A percentile compares a stretch with the other conserved stretches of the same genome.
These are phyloP conservation scores for Machimus rusticus DNA, from an alignment of 2,888 invertebrate species.

Conservation along the genomic window DNA sequence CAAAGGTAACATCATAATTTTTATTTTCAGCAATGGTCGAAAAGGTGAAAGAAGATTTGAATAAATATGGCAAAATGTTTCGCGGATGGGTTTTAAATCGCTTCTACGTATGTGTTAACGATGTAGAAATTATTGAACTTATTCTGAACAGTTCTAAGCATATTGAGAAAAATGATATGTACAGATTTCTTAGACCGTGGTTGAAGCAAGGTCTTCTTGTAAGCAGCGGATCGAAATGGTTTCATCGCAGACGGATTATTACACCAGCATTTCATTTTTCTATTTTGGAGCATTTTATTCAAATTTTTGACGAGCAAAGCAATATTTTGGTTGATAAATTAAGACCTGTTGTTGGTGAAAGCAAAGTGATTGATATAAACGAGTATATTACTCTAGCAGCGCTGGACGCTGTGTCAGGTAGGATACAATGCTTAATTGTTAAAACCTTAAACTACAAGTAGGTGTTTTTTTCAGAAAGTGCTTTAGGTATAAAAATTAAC, in stretches of 20 bases:
- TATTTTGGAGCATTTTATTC: slow-evolving; percentile 76
- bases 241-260: slow-evolving; percentile 71
- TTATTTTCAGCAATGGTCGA: background rate
- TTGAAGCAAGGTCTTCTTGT: slow-evolving; percentile 57
- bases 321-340: slow-evolving; percentile 68
- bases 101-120: slow-evolving; percentile 28
- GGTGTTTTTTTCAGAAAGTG: background rate
- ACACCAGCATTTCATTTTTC: slow-evolving; percentile 84
- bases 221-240: slow-evolving; percentile 68
- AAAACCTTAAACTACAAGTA: background rate
- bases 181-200: slow-evolving; percentile 56
- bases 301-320: slow-evolving; percentile 73
- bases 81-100: slow-evolving; percentile 49
- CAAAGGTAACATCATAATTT: background rate
- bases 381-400: slow-evolving; percentile 68
- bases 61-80: slow-evolving; percentile 53
- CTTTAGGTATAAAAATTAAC: slow-evolving; percentile 56
- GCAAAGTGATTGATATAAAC: slow-evolving; percentile 67
- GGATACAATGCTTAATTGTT: slow-evolving; percentile 41
- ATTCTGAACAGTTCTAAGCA: slow-evolving; percentile 55
- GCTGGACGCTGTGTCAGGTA: slow-evolving; percentile 66
- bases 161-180: slow-evolving; percentile 55
- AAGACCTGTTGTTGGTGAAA: slow-evolving; percentile 55
- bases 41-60: background rate
- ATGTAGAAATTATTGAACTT: slow-evolving; percentile 54